Base-by-base conservation (phyloP, 2,113 vertebrate species). In the Callipepla californica region DNA sequence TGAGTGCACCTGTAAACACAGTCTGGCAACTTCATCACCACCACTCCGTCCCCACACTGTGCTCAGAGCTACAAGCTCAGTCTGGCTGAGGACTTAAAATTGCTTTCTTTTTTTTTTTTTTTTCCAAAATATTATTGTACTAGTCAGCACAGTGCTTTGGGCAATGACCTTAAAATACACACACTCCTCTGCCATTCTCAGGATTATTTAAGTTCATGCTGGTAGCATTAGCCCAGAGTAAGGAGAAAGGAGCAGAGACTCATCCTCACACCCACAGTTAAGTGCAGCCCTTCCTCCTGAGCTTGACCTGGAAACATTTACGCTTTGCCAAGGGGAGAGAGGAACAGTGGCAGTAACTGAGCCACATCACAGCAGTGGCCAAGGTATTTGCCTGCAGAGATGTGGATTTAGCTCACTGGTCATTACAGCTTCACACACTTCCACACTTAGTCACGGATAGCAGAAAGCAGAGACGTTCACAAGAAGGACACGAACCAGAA, bases 401-500 rank as follows among this genome's bases (percentile, higher is more conserved):
- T 6, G 53, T 40, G 42, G 36, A 44, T 45, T 80, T 69, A 87
- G 81, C 62, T 57, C 66, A 55, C 16, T 55, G 36, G 48, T 77
- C 86, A 68, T 30, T 81, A 44, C 81, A 75, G 55, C 73, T 94
- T 81, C 65, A 78, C 15, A 57, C 59, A 77, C 89, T 69, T 62
- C 55, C 70, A 19, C 25, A 5, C 57, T 17, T 34, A 38, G 78
- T 32, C 53, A 69, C 70, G 26, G 5, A 73, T 79, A 85, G 73
- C 92, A 75, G 67, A 84, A 94, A 94, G 76, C 66, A 48, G 4
- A 72, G 32, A 66, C 25, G 1, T 55, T 42, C 77, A 91, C 70
- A 98, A 94, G 74, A 94, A 98, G 72, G 83, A 97, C 97, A 89
- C 40, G 77, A 94, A 96, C 25, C 94, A 92, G 90, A 72, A 92